Conservation (phyloP, 2,888 invertebrate genomes). For the Cephus spinipes region DNA sequence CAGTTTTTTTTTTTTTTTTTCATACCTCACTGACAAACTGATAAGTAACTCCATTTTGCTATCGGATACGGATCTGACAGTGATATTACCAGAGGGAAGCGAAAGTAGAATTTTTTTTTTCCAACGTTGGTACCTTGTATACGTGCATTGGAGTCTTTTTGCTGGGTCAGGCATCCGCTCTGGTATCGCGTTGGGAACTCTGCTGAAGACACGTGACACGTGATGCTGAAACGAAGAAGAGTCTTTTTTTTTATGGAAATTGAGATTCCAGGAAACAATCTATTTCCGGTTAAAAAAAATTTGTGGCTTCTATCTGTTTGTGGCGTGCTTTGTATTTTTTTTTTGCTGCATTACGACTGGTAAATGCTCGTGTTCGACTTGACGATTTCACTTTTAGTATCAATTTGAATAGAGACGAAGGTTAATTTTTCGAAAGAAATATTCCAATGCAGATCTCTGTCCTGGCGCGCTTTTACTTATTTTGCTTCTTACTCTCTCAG, state of each 20-base stretch:
- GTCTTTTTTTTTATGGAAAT: neutral
- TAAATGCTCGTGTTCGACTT: too few species aligned
- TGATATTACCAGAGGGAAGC: neutral
- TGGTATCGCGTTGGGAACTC: neutral
- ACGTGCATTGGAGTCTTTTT: neutral
- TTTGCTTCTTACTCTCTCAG: neutral
- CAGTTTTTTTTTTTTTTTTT: neutral
- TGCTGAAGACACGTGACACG: neutral
- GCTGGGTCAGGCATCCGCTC: neutral
- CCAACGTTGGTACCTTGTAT: neutral
- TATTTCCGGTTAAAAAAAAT: neutral
- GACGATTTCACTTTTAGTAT: too few species aligned
- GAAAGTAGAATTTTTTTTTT: neutral
- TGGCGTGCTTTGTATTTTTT: neutral
- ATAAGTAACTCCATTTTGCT: neutral
- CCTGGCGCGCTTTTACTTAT: neutral
- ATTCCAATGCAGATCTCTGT: constrained; percentile 27
- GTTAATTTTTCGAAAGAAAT: constrained; percentile 27
- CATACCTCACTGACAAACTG: neutral
- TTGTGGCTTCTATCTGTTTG: too few species aligned
- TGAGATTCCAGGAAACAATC: neutral
- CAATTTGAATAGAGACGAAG: constrained; percentile 15
- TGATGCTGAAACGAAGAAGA: neutral
- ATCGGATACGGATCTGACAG: neutral
- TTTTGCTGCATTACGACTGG: too few species aligned